Percentiles rank a stretch among this genome's conserved stretches.
Conservation (phyloP, 2,888 invertebrate species). For the Slavum lentiscoides region DNA sequence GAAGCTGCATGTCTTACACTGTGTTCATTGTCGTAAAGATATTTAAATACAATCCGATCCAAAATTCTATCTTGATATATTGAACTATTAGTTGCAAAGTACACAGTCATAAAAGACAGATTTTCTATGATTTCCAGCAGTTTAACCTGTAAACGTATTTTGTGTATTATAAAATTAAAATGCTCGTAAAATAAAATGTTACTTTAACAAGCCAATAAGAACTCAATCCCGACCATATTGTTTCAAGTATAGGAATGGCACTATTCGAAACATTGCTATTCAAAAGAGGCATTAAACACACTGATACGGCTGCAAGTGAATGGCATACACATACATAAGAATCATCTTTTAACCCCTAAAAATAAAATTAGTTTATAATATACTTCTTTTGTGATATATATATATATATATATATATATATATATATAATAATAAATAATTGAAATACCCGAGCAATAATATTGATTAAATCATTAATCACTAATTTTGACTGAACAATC, state of each 20-base stretch:
- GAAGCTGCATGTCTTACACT: conserved; percentile 76
- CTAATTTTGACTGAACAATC: conserved; percentile 1
- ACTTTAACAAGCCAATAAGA: conserved; percentile 86
- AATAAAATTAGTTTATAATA: conserved; percentile 51
- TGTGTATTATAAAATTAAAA: too few species aligned
- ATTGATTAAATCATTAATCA: conserved; percentile 42
- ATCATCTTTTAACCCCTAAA: conserved; percentile 72
- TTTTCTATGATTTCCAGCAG: conserved; percentile 68
- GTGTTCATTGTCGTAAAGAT: conserved; percentile 76
- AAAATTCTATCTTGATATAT: conserved; percentile 67
- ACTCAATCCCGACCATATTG: conserved; percentile 71
- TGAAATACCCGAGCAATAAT: conserved; percentile 44
- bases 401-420: not conserved
- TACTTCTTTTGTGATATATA: too few species aligned
- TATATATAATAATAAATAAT: not conserved
- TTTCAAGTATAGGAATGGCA: conserved; percentile 66
- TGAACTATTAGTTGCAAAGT: conserved; percentile 63
- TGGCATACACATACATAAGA: conserved; percentile 77
- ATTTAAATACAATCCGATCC: conserved; percentile 66
- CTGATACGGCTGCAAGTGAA: conserved; percentile 68
- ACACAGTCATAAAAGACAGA: conserved; percentile 66
- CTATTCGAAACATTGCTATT: conserved; percentile 67
- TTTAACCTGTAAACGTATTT: conserved; percentile 63
- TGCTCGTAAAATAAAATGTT: conserved; percentile 56
- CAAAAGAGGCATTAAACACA: conserved; percentile 66